Base-by-base conservation (phyloP, 2,113 vertebrate species). In the Myodes glareolus region DNA sequence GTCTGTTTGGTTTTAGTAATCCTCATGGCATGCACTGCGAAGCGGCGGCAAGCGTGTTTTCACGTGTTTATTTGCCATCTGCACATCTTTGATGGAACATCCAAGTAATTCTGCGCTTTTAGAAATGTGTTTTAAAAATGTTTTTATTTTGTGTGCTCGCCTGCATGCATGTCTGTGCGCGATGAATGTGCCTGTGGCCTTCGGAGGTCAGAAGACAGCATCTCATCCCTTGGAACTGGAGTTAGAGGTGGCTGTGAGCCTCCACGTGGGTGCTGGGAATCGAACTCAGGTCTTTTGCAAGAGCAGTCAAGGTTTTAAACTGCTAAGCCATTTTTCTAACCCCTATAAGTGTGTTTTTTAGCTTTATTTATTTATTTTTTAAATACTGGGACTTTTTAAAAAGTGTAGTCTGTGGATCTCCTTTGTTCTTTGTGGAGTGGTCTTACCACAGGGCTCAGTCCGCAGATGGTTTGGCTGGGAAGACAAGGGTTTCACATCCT, bases 141-240 rank as follows among this genome's bases (percentile, higher is more conserved):
- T n/a, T 88, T 50, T 27, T 14, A n/a, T n/a, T n/a, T 70, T 88
- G 2, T 45, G 4, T 85, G 58, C 52, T 39, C 23, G 52, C 55
- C 52, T 61, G 80, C n/a, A 33, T 36, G 31, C 4, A 1, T 52
- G 50, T 12, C 50, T 23, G 77, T 36, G 17, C 8, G 4, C 47
- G 3, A 7, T 19, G 31, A 2, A 9, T 11, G 1, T 3, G 29
- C 7, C 17, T 36, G 17, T 11, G 21, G 50, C 9, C 50, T 55
- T 21, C 31, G 29, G n/a, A 82, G 52, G 55, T 29, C 23, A 42
- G 55, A 63, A 29, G 55, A 42, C 10, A 36, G 36, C 25, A 39
- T 58, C 2, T 0, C 55, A 39, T 61, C 10, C 50, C 23, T 5
- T 81, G 50, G 21, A 11, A 61, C 36, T 58, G 21, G 21, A 82